These are phyloP conservation scores for Microctenopoma stevenorrisi DNA, from an alignment of 2,797 vertebrate species.

Conservation along the genomic window DNA sequence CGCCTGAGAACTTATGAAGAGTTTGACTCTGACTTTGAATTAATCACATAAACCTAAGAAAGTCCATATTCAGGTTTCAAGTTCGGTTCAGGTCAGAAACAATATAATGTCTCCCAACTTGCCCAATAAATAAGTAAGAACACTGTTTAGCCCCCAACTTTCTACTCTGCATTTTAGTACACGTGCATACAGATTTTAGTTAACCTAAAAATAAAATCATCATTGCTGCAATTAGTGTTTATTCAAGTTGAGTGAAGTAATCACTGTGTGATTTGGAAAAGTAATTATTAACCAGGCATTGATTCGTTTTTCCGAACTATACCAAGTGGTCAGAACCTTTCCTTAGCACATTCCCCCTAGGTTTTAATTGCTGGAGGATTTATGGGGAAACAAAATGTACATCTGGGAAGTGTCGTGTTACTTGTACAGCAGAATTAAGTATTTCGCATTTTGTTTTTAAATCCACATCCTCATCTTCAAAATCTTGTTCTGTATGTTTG, in stretches of 20 bases:
- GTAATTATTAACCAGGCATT: slow-evolving; percentile 52
- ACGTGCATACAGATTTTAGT: neutral
- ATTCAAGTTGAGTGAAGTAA: slow-evolving; percentile 31
- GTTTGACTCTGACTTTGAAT: slow-evolving; percentile 18
- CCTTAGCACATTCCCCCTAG: slow-evolving; percentile 14
- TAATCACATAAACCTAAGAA: neutral
- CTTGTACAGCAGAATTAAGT: slow-evolving; percentile 36
- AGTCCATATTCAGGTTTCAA: slow-evolving; percentile 5
- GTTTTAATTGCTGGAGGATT: slow-evolving; percentile 41
- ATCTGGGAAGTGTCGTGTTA: slow-evolving; percentile 21
- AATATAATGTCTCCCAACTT: neutral
- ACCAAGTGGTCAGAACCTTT: slow-evolving; percentile 31
- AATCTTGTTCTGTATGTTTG: slow-evolving; percentile 38
- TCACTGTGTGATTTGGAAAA: slow-evolving; percentile 44
- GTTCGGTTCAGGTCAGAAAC: slow-evolving; percentile 18
- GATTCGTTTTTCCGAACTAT: slow-evolving; percentile 39
- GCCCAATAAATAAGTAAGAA: neutral
- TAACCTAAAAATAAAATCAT: slow-evolving; percentile 34
- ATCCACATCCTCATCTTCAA: slow-evolving; percentile 29
- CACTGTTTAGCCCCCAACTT: neutral
- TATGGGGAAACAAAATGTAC: slow-evolving; percentile 35
- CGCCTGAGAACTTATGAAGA: slow-evolving; percentile 22
- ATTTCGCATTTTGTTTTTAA: slow-evolving; percentile 28
- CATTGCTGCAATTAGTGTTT: slow-evolving; percentile 34
- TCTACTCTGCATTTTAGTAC: slow-evolving; percentile 6